These are phyloP conservation scores for Verasper variegatus DNA, from an alignment of 2,113 vertebrate genomes.

Conservation along the genomic window DNA sequence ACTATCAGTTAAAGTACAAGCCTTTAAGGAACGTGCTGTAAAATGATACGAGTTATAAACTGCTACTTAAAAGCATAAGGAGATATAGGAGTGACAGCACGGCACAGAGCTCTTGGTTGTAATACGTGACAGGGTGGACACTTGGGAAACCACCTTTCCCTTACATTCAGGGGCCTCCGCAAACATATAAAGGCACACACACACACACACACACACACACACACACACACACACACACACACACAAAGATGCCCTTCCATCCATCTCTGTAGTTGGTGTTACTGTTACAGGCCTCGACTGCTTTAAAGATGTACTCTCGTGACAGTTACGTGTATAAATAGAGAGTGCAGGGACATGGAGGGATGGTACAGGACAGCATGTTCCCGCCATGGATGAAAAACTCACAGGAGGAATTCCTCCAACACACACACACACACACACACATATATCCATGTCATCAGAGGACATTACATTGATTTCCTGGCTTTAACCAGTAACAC, in stretches of 20 bases:
- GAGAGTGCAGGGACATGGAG: constrained; percentile 24
- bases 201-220: neutral
- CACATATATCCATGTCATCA: too few relatives aligned
- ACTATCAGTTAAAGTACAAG: neutral
- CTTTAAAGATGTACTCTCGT: too few relatives aligned
- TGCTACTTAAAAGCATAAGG: neutral
- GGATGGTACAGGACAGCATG: constrained; percentile 43
- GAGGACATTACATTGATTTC: too few relatives aligned
- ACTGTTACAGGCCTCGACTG: too few relatives aligned
- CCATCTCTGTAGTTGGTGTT: constrained; percentile 20
- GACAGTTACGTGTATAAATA: constrained; percentile 36
- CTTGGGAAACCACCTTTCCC: neutral
- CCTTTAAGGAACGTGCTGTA: neutral
- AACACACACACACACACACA: neutral
- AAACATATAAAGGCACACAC: constrained; percentile 6
- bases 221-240: neutral
- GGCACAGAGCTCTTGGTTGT: neutral
- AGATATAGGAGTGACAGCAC: neutral
- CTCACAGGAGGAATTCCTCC: constrained; percentile 16
- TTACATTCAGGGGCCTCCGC: constrained; percentile 7
- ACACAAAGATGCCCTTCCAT: neutral
- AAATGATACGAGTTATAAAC: neutral
- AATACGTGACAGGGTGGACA: neutral
- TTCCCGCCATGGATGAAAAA: constrained; percentile 37
- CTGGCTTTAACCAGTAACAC: neutral